These are phyloP conservation scores for Drosophila nannoptera DNA, from an alignment of 1,140 invertebrate species.

Conservation along the genomic window DNA sequence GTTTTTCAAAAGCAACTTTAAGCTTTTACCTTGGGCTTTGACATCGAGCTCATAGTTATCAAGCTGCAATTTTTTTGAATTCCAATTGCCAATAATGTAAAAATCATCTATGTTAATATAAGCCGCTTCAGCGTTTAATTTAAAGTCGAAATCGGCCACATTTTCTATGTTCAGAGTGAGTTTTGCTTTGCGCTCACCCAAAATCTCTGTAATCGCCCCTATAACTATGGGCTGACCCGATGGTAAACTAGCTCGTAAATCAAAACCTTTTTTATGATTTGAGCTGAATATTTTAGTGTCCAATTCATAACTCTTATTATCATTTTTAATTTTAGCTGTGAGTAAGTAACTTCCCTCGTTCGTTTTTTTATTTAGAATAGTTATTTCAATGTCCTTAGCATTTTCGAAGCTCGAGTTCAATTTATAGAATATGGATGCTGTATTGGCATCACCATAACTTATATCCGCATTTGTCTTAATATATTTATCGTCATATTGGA, in stretches of 20 bases:
- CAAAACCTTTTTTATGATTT: constrained; percentile 61
- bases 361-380: constrained; percentile 80
- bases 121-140: constrained; percentile 81
- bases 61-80: constrained; percentile 83
- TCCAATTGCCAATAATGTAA: constrained; percentile 82
- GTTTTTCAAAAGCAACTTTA: constrained; percentile 83
- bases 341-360: constrained; percentile 79
- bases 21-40: constrained; percentile 83
- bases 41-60: constrained; percentile 84
- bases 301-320: constrained; percentile 38
- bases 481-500: constrained; percentile 53
- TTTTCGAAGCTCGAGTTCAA: constrained; percentile 81
- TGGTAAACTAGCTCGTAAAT: constrained; percentile 35
- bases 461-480: constrained; percentile 47
- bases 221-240: constrained; percentile 80
- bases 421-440: constrained; percentile 31
- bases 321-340: constrained; percentile 33
- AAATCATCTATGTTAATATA: constrained; percentile 84
- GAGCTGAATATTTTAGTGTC: constrained; percentile 51
- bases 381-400: constrained; percentile 81
- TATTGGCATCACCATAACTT: constrained; percentile 15
- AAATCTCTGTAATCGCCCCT: constrained; percentile 80
- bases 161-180: constrained; percentile 81
- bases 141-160: constrained; percentile 80
- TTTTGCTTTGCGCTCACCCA: constrained; percentile 82